Base-by-base conservation (phyloP, 1,140 invertebrate genomes). In the Brachionus koreanus region DNA sequence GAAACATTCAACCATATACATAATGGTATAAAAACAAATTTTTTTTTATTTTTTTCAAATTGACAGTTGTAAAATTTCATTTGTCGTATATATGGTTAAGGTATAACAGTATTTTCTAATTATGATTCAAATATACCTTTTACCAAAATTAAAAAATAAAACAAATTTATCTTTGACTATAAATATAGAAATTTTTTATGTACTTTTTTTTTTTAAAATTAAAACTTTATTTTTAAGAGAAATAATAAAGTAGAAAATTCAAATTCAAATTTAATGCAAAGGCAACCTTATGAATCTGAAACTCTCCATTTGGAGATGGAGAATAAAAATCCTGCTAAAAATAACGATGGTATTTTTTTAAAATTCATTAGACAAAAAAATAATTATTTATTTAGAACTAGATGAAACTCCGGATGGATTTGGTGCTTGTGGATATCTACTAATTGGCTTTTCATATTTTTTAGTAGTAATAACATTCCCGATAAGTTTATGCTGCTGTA, bases 391-490 rank as follows among this genome's bases (percentile, higher is more conserved):
- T n/a, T 25, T 43, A 74, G 69, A 74, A 12, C 19, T 42, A 13
- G 25, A 74, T 25, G 69, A 49, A 29, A 1, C 19, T 25, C 23
- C 39, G 12, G 69, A 74, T 23, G 69, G 69, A 43, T 74, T 74
- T n/a, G 69, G 69, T 46, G 16, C 9, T 25, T 79, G 76, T 29
- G 76, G 61, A 63, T 61, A 79, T 37, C 13, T 79, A 19, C 42
- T 83, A 1, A 72, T 83, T 29, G 46, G n/a, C n/a, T 52, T 72
- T 37, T 83, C 72, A n/a, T 63, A 83, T 83, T 7, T 83, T 29
- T 16, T 83, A 39, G 35, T 83, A 19, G 25, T 61, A 10, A 33
- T 83, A 12, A 76, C 82, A 76, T 83, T 83, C 61, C 82, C 82
- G 9, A 6, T 83, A 9, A 63, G 65, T 39, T 13, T 83, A 10